Evolutionary conservation across 2,888 invertebrate genomes (phyloP).

Genomic region (Lampropteryx suffumata): DNA sequence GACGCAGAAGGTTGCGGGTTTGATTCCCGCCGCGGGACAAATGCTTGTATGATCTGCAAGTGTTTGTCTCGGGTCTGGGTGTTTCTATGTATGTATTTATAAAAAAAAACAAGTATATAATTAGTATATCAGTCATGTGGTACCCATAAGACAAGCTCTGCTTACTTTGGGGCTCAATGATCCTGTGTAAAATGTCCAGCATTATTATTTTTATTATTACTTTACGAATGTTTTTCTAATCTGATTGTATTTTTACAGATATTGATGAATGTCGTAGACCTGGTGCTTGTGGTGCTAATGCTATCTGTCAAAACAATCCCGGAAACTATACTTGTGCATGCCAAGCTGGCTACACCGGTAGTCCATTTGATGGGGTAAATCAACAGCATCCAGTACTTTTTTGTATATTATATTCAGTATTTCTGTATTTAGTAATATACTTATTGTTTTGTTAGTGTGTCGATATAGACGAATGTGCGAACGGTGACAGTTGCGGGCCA

Average conservation of each 20-base stretch:
- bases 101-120: too few relatives aligned
- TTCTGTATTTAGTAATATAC: neutral
- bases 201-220: too few relatives aligned
- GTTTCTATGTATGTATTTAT: too few relatives aligned
- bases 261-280: slow-evolving; percentile 94
- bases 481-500: slow-evolving; percentile 87
- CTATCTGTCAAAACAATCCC: slow-evolving; percentile 90
- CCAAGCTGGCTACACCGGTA: slow-evolving; percentile 91
- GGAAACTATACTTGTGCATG: slow-evolving; percentile 95
- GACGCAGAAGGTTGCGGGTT: too few relatives aligned
- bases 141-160: too few relatives aligned
- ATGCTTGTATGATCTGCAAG: too few relatives aligned
- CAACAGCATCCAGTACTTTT: neutral
- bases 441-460: slow-evolving; percentile 82
- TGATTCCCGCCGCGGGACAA: too few relatives aligned
- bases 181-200: too few relatives aligned
- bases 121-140: too few relatives aligned
- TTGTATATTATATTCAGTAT: neutral
- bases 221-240: neutral
- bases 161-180: too few relatives aligned
- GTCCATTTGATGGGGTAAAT: slow-evolving; percentile 85
- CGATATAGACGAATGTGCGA: slow-evolving; percentile 92
- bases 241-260: slow-evolving; percentile 78
- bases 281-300: slow-evolving; percentile 91
- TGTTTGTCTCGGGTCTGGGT: too few relatives aligned